phyloP scores from a whole-genome alignment of 2,888 invertebrate genomes.

The Lacanobia wlatinum region DNA sequence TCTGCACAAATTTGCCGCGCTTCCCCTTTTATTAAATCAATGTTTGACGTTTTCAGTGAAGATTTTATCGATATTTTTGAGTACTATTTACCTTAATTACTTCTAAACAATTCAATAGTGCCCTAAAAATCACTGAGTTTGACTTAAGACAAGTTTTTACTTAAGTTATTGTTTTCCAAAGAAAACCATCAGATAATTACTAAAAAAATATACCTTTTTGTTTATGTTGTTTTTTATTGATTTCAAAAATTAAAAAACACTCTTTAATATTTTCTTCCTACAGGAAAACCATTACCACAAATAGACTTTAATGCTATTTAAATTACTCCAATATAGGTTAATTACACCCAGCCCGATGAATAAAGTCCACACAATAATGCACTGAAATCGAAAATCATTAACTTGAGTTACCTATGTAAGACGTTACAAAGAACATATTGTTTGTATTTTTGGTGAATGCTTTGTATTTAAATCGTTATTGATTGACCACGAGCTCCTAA shows the following conservation, averaged over 20 bases:
- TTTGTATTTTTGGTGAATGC: not conserved
- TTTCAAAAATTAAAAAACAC: too few species aligned
- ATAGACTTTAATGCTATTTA: not conserved
- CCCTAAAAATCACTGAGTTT: not conserved
- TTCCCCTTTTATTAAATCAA: not conserved
- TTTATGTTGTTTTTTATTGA: too few species aligned
- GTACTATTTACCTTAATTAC: not conserved
- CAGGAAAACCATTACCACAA: not conserved
- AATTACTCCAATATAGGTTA: not conserved
- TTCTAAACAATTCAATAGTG: not conserved
- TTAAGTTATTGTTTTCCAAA: not conserved
- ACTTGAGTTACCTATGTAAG: not conserved
- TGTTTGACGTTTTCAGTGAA: not conserved
- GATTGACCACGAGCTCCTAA: not conserved
- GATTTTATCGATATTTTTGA: not conserved
- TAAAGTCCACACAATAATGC: conserved; percentile 5
- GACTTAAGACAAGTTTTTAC: too few species aligned
- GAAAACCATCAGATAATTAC: not conserved
- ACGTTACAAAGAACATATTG: not conserved
- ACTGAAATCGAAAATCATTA: conserved; percentile 26
- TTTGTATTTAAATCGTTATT: not conserved
- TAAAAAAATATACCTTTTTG: too few species aligned
- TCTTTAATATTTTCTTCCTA: too few species aligned
- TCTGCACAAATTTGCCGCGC: conserved; percentile 4
- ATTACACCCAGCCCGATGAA: conserved; percentile 6